Evolutionary conservation across 2,797 vertebrate species (phyloP).

Genomic region (Anableps anableps): DNA sequence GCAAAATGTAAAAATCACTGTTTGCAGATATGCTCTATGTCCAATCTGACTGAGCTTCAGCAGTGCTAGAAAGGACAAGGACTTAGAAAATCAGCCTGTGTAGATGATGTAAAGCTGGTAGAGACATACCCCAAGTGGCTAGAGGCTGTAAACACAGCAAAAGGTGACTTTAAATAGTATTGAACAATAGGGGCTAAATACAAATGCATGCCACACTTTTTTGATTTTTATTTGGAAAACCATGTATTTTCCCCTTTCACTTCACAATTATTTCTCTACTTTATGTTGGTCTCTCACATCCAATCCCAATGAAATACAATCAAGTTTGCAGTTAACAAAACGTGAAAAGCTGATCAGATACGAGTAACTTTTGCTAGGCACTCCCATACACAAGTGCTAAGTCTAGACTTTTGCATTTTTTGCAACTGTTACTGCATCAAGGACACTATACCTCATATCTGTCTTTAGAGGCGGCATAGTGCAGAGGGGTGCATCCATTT

Average conservation of each 20-base stretch:
- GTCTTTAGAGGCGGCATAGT: slow-evolving; percentile 96
- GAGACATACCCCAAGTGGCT: background rate
- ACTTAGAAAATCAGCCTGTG: too few relatives aligned
- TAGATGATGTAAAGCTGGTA: too few relatives aligned
- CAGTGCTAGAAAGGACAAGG: too few relatives aligned
- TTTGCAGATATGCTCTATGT: too few relatives aligned
- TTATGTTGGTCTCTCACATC: background rate
- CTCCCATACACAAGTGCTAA: background rate
- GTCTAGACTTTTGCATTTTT: background rate
- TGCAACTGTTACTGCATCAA: background rate
- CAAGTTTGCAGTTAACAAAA: background rate
- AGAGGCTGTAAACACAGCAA: background rate
- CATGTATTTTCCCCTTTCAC: background rate
- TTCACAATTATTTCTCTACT: background rate
- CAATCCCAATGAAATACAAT: background rate
- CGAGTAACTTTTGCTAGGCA: too few relatives aligned
- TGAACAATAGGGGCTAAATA: too few relatives aligned
- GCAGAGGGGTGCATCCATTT: slow-evolving; percentile 93
- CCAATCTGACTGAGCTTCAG: too few relatives aligned
- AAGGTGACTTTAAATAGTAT: background rate
- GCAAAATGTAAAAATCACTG: background rate
- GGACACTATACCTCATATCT: slow-evolving; percentile 87
- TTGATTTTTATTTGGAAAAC: background rate
- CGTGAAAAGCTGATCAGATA: background rate
- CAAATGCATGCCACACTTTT: background rate